Evolutionary conservation across 2,113 vertebrate species (phyloP), one percentile per base, ranked within the genome.

Genomic region (Uria aalge): DNA sequence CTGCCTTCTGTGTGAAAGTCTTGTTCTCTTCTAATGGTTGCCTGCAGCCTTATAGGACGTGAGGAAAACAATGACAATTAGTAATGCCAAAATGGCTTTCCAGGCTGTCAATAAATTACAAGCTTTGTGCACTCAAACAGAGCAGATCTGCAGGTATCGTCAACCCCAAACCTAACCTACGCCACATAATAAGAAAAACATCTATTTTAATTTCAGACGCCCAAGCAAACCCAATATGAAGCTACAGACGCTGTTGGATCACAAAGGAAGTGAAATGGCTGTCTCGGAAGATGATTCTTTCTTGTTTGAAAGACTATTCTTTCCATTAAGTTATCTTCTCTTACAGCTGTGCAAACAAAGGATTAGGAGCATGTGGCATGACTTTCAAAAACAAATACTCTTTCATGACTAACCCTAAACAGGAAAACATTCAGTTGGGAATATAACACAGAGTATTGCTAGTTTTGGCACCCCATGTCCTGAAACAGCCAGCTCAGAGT

Each of bases 321-420:
- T 95, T 81, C 66, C 55, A 64, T 45, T 62, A 62, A 86, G 69
- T 71, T 82, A 82, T 89, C 86, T 91, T 85, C 77, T 83, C 74
- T 95, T 86, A 88, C 94, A 97, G 95, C 96, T 97, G 93, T 95
- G 92, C 92, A 96, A 97, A 97, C 85, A 97, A 94, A 91, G 80
- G 50, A 63, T 80, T 93, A 29, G 71, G 86, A 92, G 57, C 79
- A 85, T 84, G 91, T 83, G 87, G 87, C 95, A 87, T 74, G 73
- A 88, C 76, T 91, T 94, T 83, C 29, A 92, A 96, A 97, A 97
- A 88, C 27, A 92, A 96, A 96, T 84, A 84, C 38, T 78, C 59
- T 64, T 94, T 94, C 64, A 59, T 56, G 67, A 72, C 55, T 86
- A 93, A 59, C 40, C 47, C 55, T 75, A 84, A 96, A 88, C 26